These are phyloP conservation scores for Mesitornis unicolor DNA, from an alignment of 2,113 vertebrate genomes.

Conservation along the genomic window DNA sequence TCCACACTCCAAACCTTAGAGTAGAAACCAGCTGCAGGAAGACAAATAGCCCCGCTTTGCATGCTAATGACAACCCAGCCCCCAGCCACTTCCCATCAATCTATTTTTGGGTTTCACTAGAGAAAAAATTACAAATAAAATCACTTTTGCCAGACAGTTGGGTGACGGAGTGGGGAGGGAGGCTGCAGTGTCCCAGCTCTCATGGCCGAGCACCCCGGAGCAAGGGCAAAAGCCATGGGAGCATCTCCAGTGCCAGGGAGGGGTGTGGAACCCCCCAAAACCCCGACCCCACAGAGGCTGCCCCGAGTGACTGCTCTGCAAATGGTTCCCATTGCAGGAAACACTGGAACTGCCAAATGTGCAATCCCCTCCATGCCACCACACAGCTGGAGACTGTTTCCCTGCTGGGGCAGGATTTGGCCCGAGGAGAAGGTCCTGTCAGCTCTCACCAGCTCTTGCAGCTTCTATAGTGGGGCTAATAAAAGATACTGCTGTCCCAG, in stretches of 20 bases:
- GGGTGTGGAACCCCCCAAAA: fast-evolving
- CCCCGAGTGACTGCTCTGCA: not conserved
- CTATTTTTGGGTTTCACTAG: constrained; percentile 40
- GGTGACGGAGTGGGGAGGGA: not conserved
- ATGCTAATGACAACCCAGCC: constrained; percentile 10
- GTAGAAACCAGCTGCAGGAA: constrained; percentile 18
- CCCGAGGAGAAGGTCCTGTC: not conserved
- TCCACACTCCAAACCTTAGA: not conserved
- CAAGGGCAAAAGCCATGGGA: not conserved
- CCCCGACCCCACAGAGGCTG: not conserved
- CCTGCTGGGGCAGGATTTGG: not conserved
- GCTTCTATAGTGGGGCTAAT: not conserved
- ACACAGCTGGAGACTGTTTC: fast-evolving
- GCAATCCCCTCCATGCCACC: not conserved
- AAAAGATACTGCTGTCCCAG: not conserved
- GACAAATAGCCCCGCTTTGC: constrained; percentile 20
- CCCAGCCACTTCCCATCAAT: not conserved
- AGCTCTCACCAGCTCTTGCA: not conserved
- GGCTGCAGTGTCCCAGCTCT: not conserved
- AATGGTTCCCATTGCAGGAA: not conserved
- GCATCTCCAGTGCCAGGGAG: not conserved
- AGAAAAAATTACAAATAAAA: not conserved
- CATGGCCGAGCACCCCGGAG: not conserved
- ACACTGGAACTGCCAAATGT: too few relatives aligned
- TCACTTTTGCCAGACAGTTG: not conserved